phyloP scores from a whole-genome alignment of 1,140 invertebrate species.

The Lordiphosa stackelbergi region DNA sequence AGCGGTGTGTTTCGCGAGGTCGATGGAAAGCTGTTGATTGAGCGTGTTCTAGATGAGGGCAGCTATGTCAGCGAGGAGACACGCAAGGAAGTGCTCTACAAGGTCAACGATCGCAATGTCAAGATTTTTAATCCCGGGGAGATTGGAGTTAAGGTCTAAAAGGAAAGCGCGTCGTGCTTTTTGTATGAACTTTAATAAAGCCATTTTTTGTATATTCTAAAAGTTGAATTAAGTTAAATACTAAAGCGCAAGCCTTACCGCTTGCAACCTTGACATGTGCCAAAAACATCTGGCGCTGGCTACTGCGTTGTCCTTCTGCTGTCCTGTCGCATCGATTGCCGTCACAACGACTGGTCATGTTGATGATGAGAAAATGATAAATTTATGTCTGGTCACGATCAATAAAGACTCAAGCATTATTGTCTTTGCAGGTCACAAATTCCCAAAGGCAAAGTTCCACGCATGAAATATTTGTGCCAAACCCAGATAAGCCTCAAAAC shows the following conservation, averaged over 20 bases:
- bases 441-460: slow-evolving; percentile 20
- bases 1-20: slow-evolving; percentile 84
- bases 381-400: slow-evolving; percentile 70
- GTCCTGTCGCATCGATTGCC: no score
- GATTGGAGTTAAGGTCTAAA: slow-evolving; percentile 63
- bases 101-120: slow-evolving; percentile 84
- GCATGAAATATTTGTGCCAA: slow-evolving; percentile 26
- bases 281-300: slow-evolving; percentile 20
- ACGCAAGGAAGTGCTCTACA: slow-evolving; percentile 80
- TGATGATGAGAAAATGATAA: slow-evolving; percentile 35
- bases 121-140: slow-evolving; percentile 83
- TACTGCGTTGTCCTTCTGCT: slow-evolving; percentile 23
- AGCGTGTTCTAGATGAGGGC: slow-evolving; percentile 75
- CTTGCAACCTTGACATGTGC: not conserved
- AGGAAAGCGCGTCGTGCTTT: slow-evolving; percentile 4
- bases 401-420: slow-evolving; percentile 36
- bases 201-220: slow-evolving; percentile 59
- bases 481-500: slow-evolving; percentile 15
- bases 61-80: slow-evolving; percentile 67
- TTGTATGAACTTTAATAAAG: slow-evolving; percentile 60
- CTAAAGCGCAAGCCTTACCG: no score
- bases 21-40: slow-evolving; percentile 82
- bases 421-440: slow-evolving; percentile 32
- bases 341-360: slow-evolving; percentile 31
- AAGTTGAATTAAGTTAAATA: not conserved